These are phyloP conservation scores for Cirrhinus molitorella DNA, from an alignment of 2,797 vertebrate genomes.

Conservation along the genomic window DNA sequence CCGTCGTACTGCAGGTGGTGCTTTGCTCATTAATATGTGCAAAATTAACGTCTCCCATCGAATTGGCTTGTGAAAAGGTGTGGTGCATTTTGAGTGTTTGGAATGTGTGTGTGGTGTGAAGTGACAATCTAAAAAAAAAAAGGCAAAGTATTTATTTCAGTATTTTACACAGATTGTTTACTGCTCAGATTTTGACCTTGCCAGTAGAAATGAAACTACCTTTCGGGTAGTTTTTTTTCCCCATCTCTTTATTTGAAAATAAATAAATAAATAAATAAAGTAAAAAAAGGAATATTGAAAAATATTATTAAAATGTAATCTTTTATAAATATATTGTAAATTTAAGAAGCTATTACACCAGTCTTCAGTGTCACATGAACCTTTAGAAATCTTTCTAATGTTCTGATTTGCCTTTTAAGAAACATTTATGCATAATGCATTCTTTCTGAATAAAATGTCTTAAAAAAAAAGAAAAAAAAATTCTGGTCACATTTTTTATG, in stretches of 20 bases:
- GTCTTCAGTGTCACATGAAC: neutral
- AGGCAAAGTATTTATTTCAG: conserved; percentile 1
- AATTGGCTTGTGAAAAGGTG: conserved; percentile 36
- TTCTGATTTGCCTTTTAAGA: neutral
- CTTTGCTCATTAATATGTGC: conserved; percentile 37
- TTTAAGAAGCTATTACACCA: neutral
- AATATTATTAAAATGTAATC: neutral
- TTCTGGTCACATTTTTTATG: too few relatives aligned
- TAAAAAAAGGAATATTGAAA: neutral
- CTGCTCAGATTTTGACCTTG: neutral
- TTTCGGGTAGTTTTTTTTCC: neutral
- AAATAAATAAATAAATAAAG: too few relatives aligned
- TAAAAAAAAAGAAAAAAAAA: neutral
- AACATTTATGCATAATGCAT: neutral
- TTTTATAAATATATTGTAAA: too few relatives aligned
- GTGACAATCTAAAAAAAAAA: neutral
- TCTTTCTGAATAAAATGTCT: neutral
- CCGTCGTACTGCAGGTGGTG: conserved; percentile 34
- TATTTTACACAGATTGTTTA: neutral
- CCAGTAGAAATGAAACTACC: neutral
- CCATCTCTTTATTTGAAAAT: neutral
- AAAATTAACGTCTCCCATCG: conserved; percentile 22
- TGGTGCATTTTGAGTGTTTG: conserved; percentile 9
- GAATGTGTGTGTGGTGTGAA: conserved; percentile 9
- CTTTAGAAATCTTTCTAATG: neutral